Evolutionary conservation across 2,797 vertebrate species (phyloP).

Genomic region (Pipistrellus nathusii): DNA sequence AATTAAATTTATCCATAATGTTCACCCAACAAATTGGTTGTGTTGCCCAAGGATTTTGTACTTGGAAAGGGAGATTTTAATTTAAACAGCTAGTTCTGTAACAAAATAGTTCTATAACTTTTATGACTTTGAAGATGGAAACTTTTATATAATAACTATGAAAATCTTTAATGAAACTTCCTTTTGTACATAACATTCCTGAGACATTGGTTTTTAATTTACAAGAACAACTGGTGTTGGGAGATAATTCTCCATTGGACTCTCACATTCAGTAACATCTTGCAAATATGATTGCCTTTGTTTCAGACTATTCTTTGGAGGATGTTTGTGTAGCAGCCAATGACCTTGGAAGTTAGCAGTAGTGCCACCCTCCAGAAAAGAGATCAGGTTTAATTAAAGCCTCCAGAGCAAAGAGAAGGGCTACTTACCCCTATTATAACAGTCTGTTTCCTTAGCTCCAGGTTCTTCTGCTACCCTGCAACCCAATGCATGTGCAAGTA

Average conservation of each 20-base stretch:
- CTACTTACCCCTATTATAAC: background rate
- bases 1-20: constrained; percentile 36
- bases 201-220: background rate
- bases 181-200: background rate
- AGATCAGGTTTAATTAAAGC: background rate
- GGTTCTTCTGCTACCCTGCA: background rate
- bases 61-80: background rate
- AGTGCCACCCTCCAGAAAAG: background rate
- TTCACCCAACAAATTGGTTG: background rate
- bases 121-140: background rate
- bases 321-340: background rate
- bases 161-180: background rate
- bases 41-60: constrained; percentile 6
- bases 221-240: background rate
- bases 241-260: background rate
- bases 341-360: background rate
- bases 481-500: background rate
- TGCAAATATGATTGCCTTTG: background rate
- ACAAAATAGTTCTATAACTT: background rate
- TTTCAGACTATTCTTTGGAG: background rate
- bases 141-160: background rate
- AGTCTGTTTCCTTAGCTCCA: background rate
- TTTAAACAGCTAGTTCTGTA: background rate
- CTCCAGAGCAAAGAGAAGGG: background rate
- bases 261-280: background rate